Evolutionary conservation across 2,888 invertebrate species (phyloP), one percentile per base, ranked within the genome.

Genomic region (Cylindroiulus punctatus): DNA sequence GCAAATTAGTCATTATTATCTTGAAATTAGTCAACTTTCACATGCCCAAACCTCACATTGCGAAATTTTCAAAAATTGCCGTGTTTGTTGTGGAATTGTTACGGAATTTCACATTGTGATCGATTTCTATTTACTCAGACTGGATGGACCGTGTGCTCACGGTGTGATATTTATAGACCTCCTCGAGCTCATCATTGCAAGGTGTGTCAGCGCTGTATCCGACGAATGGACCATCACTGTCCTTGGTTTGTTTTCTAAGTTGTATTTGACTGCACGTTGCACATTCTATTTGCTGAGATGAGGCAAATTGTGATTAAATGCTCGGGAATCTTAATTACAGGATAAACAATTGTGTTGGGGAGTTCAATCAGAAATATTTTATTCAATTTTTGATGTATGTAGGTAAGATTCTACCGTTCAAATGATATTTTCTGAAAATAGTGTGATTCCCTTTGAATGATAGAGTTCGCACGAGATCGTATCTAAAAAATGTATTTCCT

Each of bases 311-410:
- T 19, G 40, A 40, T n/a, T 4, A 65, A 65, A 65, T 10, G 8
- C 57, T 22, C n/a, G 10, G 22, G 4, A 57, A 57, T 52, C n/a
- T 8, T 65, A 14, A 87, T 86, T 85, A 10, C 89, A 92, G 94
- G 96, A 96, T 97, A 84, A 97, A 97, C 91, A 97, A 97, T 91
- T 97, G 97, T 91, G 96, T 97, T 7, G 97, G 97, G 82, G 97
- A 97, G 91, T 93, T 94, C 89, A 97, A 97, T 92, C 97, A 97
- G 92, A 97, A 96, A 91, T 97, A 95, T 92, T 97, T 97, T 91
- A 93, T 97, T 88, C 95, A 97, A 90, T 97, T 97, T 92, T 92
- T 96, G 88, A 92, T 96, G 81, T 96, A 95, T 90, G 95, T 95
- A 87, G 95, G 94, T 86, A 91, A 93, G 83, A 90, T 44, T n/a